Conservation (phyloP, 2,888 invertebrate genomes). For the Drosophila helvetica region DNA sequence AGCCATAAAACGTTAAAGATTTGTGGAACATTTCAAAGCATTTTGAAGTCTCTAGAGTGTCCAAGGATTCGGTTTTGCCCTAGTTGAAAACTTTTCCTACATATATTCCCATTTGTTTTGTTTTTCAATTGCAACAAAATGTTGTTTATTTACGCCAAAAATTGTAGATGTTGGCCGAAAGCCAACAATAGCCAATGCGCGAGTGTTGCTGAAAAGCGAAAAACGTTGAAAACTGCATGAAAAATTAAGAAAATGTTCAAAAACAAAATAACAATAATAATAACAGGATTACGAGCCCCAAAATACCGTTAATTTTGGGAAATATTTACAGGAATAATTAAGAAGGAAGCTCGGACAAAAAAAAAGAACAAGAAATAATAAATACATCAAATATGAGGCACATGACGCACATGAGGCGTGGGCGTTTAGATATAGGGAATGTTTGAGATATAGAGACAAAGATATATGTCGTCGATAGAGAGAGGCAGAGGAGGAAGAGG, state of each 20-base stretch:
- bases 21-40: not conserved
- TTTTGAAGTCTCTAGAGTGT: not conserved
- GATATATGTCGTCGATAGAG: slow-evolving; percentile 63
- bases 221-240: slow-evolving; percentile 39
- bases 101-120: slow-evolving; percentile 26
- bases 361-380: slow-evolving; percentile 1
- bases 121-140: slow-evolving; percentile 71
- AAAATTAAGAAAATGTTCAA: slow-evolving; percentile 14
- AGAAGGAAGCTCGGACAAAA: slow-evolving; percentile 41
- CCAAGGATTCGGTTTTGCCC: not conserved
- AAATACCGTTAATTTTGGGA: slow-evolving; percentile 24
- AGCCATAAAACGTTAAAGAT: not conserved
- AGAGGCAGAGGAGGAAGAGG: slow-evolving; percentile 10
- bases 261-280: slow-evolving; percentile 18
- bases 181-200: slow-evolving; percentile 68
- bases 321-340: slow-evolving; percentile 55
- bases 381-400: not conserved
- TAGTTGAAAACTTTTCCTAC: not conserved
- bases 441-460: slow-evolving; percentile 22
- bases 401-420: slow-evolving; percentile 9
- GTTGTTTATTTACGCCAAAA: slow-evolving; percentile 78
- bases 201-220: slow-evolving; percentile 21
- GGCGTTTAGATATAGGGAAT: slow-evolving; percentile 49
- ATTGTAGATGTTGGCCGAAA: slow-evolving; percentile 60
- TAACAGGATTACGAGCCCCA: slow-evolving; percentile 10